phyloP scores from a whole-genome alignment of 2,113 vertebrate species.

The Callipepla californica region DNA sequence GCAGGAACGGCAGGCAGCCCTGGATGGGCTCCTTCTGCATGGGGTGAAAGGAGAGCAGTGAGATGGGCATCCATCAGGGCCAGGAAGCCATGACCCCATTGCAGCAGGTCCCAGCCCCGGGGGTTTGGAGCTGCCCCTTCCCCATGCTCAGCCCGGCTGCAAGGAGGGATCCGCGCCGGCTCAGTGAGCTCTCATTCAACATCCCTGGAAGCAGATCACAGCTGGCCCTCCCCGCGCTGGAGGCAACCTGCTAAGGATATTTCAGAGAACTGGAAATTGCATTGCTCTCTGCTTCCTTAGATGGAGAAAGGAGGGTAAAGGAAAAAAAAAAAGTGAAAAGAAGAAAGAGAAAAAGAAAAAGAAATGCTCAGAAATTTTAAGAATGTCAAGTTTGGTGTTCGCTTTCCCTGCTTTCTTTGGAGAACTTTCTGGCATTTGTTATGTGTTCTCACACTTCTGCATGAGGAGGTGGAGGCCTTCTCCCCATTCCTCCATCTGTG shows the following conservation, averaged over 20 bases:
- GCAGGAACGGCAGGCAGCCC: not conserved
- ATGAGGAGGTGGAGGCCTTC: constrained; percentile 22
- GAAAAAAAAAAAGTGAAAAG: not conserved
- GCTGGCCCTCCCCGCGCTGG: not conserved
- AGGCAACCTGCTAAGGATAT: constrained; percentile 27
- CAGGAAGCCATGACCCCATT: not conserved
- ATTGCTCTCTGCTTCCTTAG: constrained; percentile 39
- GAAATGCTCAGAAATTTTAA: constrained; percentile 34
- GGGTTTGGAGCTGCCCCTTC: not conserved
- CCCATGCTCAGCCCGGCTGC: not conserved
- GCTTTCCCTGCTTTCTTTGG: constrained; percentile 28
- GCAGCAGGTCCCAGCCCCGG: not conserved
- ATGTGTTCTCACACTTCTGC: constrained; percentile 27
- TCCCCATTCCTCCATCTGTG: constrained; percentile 42
- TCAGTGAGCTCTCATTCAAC: not conserved
- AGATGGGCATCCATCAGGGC: too few relatives aligned
- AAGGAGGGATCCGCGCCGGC: not conserved
- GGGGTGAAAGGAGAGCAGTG: not conserved
- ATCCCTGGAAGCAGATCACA: constrained; percentile 34
- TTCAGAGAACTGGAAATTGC: constrained; percentile 31
- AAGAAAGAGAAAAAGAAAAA: not conserved
- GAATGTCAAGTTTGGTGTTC: constrained; percentile 24
- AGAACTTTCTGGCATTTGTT: constrained; percentile 18
- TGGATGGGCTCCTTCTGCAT: fast-evolving
- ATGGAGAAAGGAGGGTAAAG: constrained; percentile 15